Base-by-base conservation (phyloP, 2,888 invertebrate genomes). In the Cyaniris semiargus region DNA sequence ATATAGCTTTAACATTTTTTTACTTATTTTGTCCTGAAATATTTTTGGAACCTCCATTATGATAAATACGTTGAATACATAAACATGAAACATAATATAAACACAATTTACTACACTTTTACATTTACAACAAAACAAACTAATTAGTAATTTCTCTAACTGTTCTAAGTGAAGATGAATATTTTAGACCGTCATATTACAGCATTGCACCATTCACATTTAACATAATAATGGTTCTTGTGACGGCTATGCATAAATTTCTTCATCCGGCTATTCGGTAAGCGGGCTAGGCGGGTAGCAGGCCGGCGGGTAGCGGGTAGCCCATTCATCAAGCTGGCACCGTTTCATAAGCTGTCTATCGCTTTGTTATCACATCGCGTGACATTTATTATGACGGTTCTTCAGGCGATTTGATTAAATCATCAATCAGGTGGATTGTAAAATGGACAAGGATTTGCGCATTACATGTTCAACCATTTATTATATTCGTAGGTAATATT, bases 321-420 rank as follows among this genome's bases (percentile, higher is more conserved):
- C 72, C 87, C 88, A 90, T 92, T 90, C 88, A 90, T 92, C 91
- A 92, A 85, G 82, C 85, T 83, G 81, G 83, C 82, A 84, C 85
- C 86, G 86, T 87, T 91, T 89, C 89, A 89, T 88, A 89, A 89
- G 86, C 87, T 87, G 88, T 89, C 91, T 87, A 88, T 90, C 86
- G 87, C 87, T 88, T 90, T 91, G 90, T 91, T 91, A 89, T 90
- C 88, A 85, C 86, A 87, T 88, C 85, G 85, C 83, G 82, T 85
- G 89, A 91, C 91, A 90, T 90, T 91, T 90, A 91, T 91, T 89
- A 88, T 86, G 82, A 84, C 85, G 85, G 85, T 86, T 84, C 83
- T 83, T 83, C 82, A 79, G 79, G 82, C 80, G 80, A 81, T 82
- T 81, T 85, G 86, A 88, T 88, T 90, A 88, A 89, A 89, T 88